Percentiles rank a stretch among this genome's conserved stretches.
phyloP scores from a whole-genome alignment of 2,797 vertebrate species.

The Chloroceryle inda region DNA sequence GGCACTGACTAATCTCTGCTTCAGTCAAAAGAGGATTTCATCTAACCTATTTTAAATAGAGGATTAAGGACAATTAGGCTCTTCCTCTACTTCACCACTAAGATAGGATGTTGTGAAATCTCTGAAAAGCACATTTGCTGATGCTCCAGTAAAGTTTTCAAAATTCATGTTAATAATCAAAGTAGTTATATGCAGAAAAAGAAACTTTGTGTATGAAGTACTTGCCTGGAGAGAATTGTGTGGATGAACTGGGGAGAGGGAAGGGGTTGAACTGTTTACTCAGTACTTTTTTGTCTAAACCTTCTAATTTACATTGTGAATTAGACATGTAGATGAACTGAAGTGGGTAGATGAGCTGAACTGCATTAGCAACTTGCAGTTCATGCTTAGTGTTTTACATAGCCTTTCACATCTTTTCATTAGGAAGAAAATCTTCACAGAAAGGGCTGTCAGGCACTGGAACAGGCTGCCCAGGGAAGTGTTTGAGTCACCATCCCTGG shows the following conservation, averaged over 20 bases:
- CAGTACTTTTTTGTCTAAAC: not conserved
- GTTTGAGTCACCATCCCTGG: not conserved
- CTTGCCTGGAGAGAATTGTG: not conserved
- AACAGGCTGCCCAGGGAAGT: not conserved
- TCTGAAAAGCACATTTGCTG: slow-evolving; percentile 61
- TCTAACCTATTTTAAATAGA: slow-evolving; percentile 80
- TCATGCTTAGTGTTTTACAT: not conserved
- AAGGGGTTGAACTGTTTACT: not conserved
- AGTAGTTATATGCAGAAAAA: not conserved
- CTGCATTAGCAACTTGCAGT: not conserved
- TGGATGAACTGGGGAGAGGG: not conserved
- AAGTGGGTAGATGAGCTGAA: not conserved
- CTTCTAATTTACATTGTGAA: not conserved
- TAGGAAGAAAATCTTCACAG: not conserved
- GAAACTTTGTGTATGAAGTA: not conserved
- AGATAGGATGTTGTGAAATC: slow-evolving; percentile 64
- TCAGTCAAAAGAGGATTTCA: slow-evolving; percentile 83
- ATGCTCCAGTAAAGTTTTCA: slow-evolving; percentile 14
- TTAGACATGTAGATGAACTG: not conserved
- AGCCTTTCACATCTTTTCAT: not conserved
- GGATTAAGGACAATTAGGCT: slow-evolving; percentile 80
- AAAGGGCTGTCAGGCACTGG: not conserved
- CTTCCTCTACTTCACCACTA: slow-evolving; percentile 46
- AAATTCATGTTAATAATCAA: not conserved
- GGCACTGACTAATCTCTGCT: slow-evolving; percentile 67